Percentiles rank a stretch among this genome's conserved stretches.
Evolutionary conservation across 2,888 invertebrate genomes (phyloP).

Genomic region (Ferrisia virgata): DNA sequence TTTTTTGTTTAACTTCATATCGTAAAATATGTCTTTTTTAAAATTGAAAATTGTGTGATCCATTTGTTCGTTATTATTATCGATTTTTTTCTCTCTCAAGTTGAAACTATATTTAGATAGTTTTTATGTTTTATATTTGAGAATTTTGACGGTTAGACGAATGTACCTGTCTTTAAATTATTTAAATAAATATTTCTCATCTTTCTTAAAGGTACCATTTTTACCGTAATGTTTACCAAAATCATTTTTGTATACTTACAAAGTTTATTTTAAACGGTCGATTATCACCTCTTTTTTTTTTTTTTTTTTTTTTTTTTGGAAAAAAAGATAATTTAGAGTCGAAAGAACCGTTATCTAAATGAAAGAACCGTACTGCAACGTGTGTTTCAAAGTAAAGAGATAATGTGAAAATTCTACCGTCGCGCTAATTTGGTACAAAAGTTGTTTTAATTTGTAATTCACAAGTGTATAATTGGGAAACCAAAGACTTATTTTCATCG

Average conservation of each 20-base stretch:
- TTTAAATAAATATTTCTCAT: not conserved
- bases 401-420: not conserved
- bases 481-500: constrained; percentile 17
- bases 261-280: not conserved
- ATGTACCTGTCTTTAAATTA: not conserved
- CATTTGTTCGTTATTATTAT: no score
- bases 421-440: constrained; percentile 15
- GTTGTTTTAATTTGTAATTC: not conserved
- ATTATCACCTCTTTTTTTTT: not conserved
- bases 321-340: not conserved
- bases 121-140: no score
- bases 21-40: no score
- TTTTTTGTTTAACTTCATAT: no score
- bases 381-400: not conserved
- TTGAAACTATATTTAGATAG: no score
- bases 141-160: no score
- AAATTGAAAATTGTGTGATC: no score
- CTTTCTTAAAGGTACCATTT: not conserved
- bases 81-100: no score
- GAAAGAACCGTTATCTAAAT: not conserved
- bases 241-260: not conserved
- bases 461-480: not conserved
- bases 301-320: no score
- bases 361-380: not conserved
- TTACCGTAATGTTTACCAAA: not conserved